These are phyloP conservation scores for Pseudococcus jackbeardsleyi DNA, from an alignment of 2,888 invertebrate genomes.

Conservation along the genomic window DNA sequence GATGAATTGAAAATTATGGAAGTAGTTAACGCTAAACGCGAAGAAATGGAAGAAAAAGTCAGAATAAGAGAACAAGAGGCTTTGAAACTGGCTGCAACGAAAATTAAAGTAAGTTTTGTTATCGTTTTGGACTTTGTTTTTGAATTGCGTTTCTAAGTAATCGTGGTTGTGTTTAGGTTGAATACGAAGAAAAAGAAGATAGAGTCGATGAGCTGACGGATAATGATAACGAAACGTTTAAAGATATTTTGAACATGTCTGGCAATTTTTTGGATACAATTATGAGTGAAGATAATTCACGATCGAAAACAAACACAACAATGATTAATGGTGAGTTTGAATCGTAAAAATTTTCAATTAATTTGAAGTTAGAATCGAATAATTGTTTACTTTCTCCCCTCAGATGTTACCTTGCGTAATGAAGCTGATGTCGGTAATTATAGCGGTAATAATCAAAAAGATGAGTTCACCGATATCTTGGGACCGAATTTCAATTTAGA, in stretches of 20 bases:
- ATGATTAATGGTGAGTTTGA: conserved; percentile 66
- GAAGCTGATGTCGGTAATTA: conserved; percentile 60
- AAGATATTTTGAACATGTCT: conserved; percentile 77
- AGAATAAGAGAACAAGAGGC: conserved; percentile 66
- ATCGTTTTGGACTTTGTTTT: background rate
- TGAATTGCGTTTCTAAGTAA: background rate
- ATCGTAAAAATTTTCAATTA: background rate
- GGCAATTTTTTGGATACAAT: conserved; percentile 78
- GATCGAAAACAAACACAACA: conserved; percentile 67
- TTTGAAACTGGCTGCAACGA: conserved; percentile 58
- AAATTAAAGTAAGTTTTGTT: background rate
- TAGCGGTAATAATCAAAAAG: conserved; percentile 71
- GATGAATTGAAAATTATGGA: conserved; percentile 82
- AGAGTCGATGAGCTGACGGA: conserved; percentile 69
- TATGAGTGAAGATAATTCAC: conserved; percentile 75
- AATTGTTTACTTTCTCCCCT: background rate
- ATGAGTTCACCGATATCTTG: conserved; percentile 79
- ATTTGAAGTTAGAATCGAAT: background rate
- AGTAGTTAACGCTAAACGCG: conserved; percentile 77
- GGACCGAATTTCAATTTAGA: conserved; percentile 82
- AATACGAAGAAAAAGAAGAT: conserved; percentile 70
- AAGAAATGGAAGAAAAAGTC: conserved; percentile 66
- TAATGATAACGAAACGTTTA: conserved; percentile 76
- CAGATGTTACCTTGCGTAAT: conserved; percentile 28
- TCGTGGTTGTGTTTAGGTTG: conserved; percentile 54